phyloP scores from a whole-genome alignment of 2,888 invertebrate genomes.

The Cheiracanthium punctorium region DNA sequence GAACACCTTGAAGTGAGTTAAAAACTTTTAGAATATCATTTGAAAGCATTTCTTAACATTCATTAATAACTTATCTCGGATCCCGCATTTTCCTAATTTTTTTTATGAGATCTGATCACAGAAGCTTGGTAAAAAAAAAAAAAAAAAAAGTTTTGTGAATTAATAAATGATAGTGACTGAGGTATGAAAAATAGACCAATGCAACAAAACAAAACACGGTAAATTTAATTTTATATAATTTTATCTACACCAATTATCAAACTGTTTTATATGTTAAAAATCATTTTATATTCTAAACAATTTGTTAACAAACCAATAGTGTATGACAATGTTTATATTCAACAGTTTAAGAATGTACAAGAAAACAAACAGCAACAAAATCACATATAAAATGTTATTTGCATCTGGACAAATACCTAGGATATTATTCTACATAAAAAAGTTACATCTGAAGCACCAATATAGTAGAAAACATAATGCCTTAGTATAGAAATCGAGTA shows the following conservation, averaged over 20 bases:
- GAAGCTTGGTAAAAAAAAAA: background rate
- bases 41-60: too few relatives aligned
- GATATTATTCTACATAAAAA: slow-evolving; percentile 8
- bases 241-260: slow-evolving; percentile 66
- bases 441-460: slow-evolving; percentile 27
- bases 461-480: background rate
- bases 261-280: slow-evolving; percentile 55
- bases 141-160: background rate
- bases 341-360: slow-evolving; percentile 27
- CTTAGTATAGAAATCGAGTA: background rate
- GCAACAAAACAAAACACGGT: background rate
- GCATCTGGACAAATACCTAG: background rate
- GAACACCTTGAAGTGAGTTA: too few relatives aligned
- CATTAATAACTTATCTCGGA: too few relatives aligned
- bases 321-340: slow-evolving; percentile 41
- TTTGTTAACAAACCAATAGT: slow-evolving; percentile 53
- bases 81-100: too few relatives aligned
- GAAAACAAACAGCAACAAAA: slow-evolving; percentile 19
- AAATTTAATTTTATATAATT: slow-evolving; percentile 62
- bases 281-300: slow-evolving; percentile 45
- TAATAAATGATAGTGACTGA: too few relatives aligned
- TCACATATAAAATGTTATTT: slow-evolving; percentile 7
- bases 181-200: background rate
- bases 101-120: too few relatives aligned
- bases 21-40: too few relatives aligned